Evolutionary conservation across 1,140 invertebrate species (phyloP).

Genomic region (Acromyrmex charruanus): DNA sequence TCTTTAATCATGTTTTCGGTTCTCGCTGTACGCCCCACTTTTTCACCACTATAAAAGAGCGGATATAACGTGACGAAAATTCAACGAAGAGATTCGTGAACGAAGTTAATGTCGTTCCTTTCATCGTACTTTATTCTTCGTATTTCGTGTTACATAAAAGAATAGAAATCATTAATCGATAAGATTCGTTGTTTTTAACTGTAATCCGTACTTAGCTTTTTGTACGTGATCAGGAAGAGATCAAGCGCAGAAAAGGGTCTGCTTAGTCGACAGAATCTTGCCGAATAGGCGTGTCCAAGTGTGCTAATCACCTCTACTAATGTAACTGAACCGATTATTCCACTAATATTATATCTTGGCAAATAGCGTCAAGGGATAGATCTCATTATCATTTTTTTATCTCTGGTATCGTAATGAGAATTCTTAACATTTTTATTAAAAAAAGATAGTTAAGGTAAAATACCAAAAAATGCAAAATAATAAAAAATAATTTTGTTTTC

Average conservation of each 20-base stretch:
- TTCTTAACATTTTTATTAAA: background rate
- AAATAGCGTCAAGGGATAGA: conserved; percentile 56
- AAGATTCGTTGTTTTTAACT: background rate
- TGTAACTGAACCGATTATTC: conserved; percentile 66
- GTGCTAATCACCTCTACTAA: conserved; percentile 78
- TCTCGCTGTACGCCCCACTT: conserved; percentile 61
- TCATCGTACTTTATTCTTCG: background rate
- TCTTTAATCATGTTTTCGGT: conserved; percentile 83
- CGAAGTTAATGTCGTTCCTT: background rate
- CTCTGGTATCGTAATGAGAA: conserved; percentile 43
- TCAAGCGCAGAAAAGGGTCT: conserved; percentile 57
- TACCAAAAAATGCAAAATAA: background rate
- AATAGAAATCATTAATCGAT: background rate
- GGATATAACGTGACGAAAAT: conserved; percentile 54
- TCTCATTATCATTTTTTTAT: conserved; percentile 67
- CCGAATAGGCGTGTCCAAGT: conserved; percentile 67
- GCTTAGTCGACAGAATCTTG: conserved; percentile 57
- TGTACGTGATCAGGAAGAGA: conserved; percentile 4
- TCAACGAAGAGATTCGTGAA: conserved; percentile 24
- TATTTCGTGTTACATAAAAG: background rate
- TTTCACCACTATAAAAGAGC: conserved; percentile 48
- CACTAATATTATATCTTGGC: conserved; percentile 63
- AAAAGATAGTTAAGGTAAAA: too few relatives aligned
- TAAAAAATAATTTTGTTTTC: background rate
- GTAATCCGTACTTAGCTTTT: background rate